Conservation (phyloP, 2,113 vertebrate species). For the Salvelinus sp. region DNA sequence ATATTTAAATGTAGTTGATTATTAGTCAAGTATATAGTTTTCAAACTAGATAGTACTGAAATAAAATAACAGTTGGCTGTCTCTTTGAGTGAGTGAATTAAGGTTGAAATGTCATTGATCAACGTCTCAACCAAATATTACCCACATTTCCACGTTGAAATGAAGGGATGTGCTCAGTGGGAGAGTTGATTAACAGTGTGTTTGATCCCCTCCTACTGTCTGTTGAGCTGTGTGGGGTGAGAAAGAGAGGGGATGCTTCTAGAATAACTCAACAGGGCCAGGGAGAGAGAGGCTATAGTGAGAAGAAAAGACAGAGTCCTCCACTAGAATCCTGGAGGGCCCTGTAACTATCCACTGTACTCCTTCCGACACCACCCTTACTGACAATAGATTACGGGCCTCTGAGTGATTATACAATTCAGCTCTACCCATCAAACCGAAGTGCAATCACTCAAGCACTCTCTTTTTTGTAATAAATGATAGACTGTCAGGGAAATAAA, state of each 20-base stretch:
- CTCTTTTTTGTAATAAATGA: constrained; percentile 66
- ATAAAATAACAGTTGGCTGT: too few relatives aligned
- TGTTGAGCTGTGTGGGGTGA: neutral
- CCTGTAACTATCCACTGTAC: constrained; percentile 54
- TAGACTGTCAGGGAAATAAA: constrained; percentile 73
- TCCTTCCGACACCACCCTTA: constrained; percentile 58
- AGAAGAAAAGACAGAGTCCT: constrained; percentile 64
- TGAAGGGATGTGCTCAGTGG: too few relatives aligned
- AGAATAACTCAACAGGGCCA: constrained; percentile 57
- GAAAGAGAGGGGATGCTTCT: constrained; percentile 17
- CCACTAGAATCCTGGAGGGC: constrained; percentile 63
- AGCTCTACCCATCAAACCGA: constrained; percentile 73
- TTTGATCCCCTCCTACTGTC: neutral
- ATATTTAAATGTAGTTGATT: too few relatives aligned
- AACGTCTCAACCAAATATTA: too few relatives aligned
- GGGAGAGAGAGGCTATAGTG: constrained; percentile 46
- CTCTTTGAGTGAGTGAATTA: too few relatives aligned
- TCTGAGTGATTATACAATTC: constrained; percentile 83
- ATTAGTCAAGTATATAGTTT: too few relatives aligned
- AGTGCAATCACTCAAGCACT: constrained; percentile 73
- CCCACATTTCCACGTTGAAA: too few relatives aligned
- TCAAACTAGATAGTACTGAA: too few relatives aligned
- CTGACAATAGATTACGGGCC: constrained; percentile 77
- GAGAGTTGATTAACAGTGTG: neutral
- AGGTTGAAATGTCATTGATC: too few relatives aligned